A percentile compares a stretch with the other conserved stretches of the same genome.
These are phyloP conservation scores for Clinocottus analis DNA, from an alignment of 2,113 vertebrate species.

Conservation along the genomic window DNA sequence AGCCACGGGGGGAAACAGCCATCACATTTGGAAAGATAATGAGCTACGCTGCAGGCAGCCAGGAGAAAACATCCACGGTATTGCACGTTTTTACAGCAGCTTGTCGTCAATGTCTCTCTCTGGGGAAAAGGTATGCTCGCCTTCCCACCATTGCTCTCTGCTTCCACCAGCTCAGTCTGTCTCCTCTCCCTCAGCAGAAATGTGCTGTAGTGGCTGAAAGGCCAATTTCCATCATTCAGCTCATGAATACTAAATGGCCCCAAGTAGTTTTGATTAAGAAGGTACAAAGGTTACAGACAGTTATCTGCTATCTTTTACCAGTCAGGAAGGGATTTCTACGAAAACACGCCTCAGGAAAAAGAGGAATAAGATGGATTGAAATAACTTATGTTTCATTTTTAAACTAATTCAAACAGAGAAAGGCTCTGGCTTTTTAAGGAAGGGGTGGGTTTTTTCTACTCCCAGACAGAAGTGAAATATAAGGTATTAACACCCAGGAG, in stretches of 20 bases:
- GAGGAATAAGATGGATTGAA: conserved; percentile 20
- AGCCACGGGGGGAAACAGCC: conserved; percentile 40
- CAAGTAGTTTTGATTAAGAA: conserved; percentile 50
- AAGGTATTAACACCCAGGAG: conserved; percentile 18
- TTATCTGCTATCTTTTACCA: conserved; percentile 42
- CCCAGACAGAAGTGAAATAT: conserved; percentile 28
- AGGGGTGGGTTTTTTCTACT: conserved; percentile 30
- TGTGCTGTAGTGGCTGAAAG: conserved; percentile 36
- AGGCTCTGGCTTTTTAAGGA: conserved; percentile 13
- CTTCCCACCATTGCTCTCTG: not conserved
- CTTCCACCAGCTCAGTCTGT: conserved; percentile 28
- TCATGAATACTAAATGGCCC: conserved; percentile 60
- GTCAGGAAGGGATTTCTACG: conserved; percentile 16
- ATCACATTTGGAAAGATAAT: conserved; percentile 78
- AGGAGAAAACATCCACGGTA: conserved; percentile 46
- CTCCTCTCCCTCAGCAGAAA: conserved; percentile 27
- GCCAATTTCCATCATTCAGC: conserved; percentile 47
- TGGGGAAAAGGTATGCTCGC: conserved; percentile 35
- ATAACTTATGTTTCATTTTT: conserved; percentile 50
- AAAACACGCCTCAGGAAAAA: conserved; percentile 22
- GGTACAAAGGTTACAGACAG: conserved; percentile 50
- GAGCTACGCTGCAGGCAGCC: conserved; percentile 56
- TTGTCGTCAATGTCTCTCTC: conserved; percentile 60
- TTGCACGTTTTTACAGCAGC: conserved; percentile 55
- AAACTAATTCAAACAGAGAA: conserved; percentile 26